Percentiles rank a stretch among this genome's conserved stretches.
These are phyloP conservation scores for Emydura subglobosa DNA, from an alignment of 2,113 vertebrate species.

Conservation along the genomic window DNA sequence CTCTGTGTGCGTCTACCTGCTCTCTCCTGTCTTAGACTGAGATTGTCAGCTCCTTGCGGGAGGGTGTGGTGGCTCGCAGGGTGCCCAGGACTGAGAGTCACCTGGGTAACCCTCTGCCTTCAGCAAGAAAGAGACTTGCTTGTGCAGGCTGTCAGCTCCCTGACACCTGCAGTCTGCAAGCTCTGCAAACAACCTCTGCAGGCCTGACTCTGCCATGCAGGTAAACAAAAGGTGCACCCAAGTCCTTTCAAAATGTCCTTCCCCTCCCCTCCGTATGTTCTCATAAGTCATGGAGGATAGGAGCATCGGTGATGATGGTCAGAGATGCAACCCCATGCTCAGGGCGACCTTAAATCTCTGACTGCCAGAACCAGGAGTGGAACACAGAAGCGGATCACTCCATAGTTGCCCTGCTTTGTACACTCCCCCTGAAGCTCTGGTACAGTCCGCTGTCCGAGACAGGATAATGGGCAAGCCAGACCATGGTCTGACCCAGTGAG, in stretches of 20 bases:
- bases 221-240: neutral
- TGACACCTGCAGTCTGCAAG: neutral
- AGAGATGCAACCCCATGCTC: no score
- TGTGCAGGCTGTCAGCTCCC: neutral
- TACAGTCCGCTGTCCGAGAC: neutral
- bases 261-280: no score
- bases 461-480: neutral
- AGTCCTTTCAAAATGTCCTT: neutral
- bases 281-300: neutral
- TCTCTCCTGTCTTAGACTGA: neutral
- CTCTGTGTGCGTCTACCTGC: neutral
- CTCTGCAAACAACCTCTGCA: neutral
- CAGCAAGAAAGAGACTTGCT: neutral
- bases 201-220: neutral
- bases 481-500: neutral
- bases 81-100: neutral
- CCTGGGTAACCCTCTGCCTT: neutral
- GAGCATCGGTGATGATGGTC: no score
- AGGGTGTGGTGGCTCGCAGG: neutral
- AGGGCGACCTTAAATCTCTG: neutral
- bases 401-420: neutral
- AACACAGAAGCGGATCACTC: neutral
- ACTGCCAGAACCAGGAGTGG: neutral
- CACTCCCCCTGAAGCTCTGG: neutral
- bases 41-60: neutral